phyloP scores from a whole-genome alignment of 2,113 vertebrate species.

The Gymnogyps californianus region DNA sequence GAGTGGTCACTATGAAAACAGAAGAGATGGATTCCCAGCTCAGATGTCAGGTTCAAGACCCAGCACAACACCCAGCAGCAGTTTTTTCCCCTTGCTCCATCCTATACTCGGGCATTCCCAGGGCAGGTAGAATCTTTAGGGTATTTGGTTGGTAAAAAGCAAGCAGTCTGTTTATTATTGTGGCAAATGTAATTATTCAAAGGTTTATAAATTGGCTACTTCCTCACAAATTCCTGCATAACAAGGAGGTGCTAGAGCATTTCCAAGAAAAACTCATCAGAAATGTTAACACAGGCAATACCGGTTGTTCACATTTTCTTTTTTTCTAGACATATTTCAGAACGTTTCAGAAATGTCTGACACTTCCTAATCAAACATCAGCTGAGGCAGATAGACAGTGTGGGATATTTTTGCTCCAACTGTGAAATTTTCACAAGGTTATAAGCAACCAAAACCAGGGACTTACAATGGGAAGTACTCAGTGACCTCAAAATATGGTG shows the following conservation, averaged over 20 bases:
- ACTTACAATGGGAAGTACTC: not conserved
- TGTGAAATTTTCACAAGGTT: not conserved
- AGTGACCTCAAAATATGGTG: not conserved
- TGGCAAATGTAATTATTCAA: not conserved
- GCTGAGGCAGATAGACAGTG: not conserved
- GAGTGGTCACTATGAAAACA: not conserved
- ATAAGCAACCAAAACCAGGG: not conserved
- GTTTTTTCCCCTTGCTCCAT: not conserved
- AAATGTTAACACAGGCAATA: not conserved
- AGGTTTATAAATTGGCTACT: not conserved
- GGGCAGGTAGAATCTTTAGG: not conserved
- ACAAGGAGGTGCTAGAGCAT: not conserved
- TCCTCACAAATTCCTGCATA: not conserved
- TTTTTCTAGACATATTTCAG: not conserved
- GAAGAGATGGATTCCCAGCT: not conserved
- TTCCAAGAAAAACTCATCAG: not conserved
- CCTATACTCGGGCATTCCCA: not conserved
- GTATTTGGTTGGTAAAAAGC: not conserved
- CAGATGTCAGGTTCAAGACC: not conserved
- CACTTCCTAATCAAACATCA: not conserved
- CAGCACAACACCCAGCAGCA: not conserved
- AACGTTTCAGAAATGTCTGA: not conserved
- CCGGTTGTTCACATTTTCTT: not conserved
- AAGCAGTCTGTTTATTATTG: not conserved
- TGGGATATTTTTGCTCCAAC: not conserved